phyloP scores from a whole-genome alignment of 1,140 invertebrate species.

The Drosophila murphyi region DNA sequence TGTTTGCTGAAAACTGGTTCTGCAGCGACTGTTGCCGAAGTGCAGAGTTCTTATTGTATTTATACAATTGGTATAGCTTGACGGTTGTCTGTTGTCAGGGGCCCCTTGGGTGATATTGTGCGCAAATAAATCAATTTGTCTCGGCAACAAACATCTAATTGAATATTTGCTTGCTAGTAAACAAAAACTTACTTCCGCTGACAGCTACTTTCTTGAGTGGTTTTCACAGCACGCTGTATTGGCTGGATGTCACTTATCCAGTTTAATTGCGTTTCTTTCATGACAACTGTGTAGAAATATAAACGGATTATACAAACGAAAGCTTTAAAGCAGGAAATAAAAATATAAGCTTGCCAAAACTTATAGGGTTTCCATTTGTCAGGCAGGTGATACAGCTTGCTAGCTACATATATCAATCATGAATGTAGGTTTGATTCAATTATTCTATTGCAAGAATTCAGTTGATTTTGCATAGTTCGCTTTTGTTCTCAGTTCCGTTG shows the following conservation, averaged over 20 bases:
- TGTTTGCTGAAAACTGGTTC: slow-evolving; percentile 78
- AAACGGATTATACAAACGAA: slow-evolving; percentile 26
- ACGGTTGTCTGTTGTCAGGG: slow-evolving; percentile 20
- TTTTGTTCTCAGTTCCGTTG: too few relatives aligned
- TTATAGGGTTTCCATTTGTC: slow-evolving; percentile 18
- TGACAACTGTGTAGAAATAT: slow-evolving; percentile 9
- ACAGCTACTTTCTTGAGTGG: slow-evolving; percentile 67
- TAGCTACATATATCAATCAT: background rate
- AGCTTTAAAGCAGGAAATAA: slow-evolving; percentile 28
- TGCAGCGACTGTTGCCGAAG: slow-evolving; percentile 50
- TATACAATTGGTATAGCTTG: slow-evolving; percentile 39
- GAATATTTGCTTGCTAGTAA: slow-evolving; percentile 55
- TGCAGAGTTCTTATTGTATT: slow-evolving; percentile 79
- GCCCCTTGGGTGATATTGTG: slow-evolving; percentile 16
- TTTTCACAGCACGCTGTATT: slow-evolving; percentile 57
- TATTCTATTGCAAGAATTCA: background rate
- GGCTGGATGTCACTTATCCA: slow-evolving; percentile 71
- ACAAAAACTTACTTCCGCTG: slow-evolving; percentile 73
- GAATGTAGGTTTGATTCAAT: background rate
- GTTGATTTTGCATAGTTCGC: too few relatives aligned
- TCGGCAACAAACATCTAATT: slow-evolving; percentile 69
- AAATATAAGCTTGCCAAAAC: slow-evolving; percentile 17
- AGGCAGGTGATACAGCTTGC: background rate
- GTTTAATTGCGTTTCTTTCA: slow-evolving; percentile 73
- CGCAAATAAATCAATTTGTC: slow-evolving; percentile 77